Evolutionary conservation across 2,113 vertebrate genomes (phyloP), one percentile per base, ranked within the genome.

Genomic region (Podilymbus podiceps): DNA sequence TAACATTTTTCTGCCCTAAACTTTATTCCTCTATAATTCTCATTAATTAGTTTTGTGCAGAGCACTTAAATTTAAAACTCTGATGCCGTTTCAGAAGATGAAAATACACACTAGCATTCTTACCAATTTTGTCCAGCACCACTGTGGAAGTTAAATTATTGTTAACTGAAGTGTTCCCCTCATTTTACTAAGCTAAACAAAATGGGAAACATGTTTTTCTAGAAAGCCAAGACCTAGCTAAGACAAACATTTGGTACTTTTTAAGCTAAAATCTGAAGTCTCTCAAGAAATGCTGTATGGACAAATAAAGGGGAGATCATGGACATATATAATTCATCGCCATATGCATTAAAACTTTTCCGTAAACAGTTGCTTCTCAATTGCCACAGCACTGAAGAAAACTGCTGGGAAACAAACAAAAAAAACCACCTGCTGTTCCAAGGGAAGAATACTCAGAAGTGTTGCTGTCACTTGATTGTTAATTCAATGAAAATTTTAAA

Each of bases 381-480:
- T 33, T 64, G 28, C 55, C 77, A 84, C 35, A 73, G 75, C 66
- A 86, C 50, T 50, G 55, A 53, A 73, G 53, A 79, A 90, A 91
- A 72, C 47, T 38, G 78, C 44, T 64, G 49, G 50, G 10, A 17
- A 24, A 42, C 42, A 35, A 13, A 24, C 46, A 30, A 22, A 31
- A 72, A 71, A 49, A 58, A 35, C 55, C 62, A 75, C 64, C 73
- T 66, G 64, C 60, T 84, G 74, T 60, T 89, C 55, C 28, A 69
- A 90, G 89, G 90, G 85, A 96, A 88, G 53, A 85, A 94, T 53
- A 92, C 12, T 88, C 73, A 86, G 64, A 97, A 95, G 95, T 92
- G 95, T 96, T 97, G 94, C 93, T 97, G 94, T 96, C 97, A 97
- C 97, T 97, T 95, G 62, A 82, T 66, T 46, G 28, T 75, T 28